Conservation (phyloP, 2,888 invertebrate species). For the Epicampocera succincta region DNA sequence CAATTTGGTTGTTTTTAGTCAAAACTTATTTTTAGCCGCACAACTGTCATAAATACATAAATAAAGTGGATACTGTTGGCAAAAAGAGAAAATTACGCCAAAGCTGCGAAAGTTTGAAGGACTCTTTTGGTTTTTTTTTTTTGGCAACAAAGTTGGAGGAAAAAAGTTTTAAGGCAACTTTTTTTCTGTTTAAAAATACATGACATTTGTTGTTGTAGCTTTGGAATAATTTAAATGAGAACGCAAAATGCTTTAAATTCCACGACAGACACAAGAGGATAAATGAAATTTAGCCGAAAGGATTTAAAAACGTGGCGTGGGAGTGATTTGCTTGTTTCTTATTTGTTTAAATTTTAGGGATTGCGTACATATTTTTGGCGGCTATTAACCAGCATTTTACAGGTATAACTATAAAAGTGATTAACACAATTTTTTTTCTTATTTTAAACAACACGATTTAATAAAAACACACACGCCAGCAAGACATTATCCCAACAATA, state of each 20-base stretch:
- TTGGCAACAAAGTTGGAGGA: slow-evolving; percentile 33
- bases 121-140: slow-evolving; percentile 15
- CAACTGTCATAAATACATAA: too few relatives aligned
- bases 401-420: too few relatives aligned
- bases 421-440: too few relatives aligned
- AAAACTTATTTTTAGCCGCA: slow-evolving; percentile 1
- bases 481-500: too few relatives aligned
- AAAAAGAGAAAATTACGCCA: neutral
- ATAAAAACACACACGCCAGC: too few relatives aligned
- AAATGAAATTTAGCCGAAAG: slow-evolving; percentile 10
- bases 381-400: too few relatives aligned
- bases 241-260: neutral
- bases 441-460: too few relatives aligned
- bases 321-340: too few relatives aligned
- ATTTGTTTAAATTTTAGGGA: too few relatives aligned
- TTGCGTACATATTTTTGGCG: too few relatives aligned
- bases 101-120: slow-evolving; percentile 29
- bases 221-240: slow-evolving; percentile 23
- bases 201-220: slow-evolving; percentile 29
- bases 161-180: slow-evolving; percentile 2
- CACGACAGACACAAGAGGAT: slow-evolving; percentile 3
- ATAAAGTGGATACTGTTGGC: too few relatives aligned
- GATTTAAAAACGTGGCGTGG: neutral
- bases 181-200: slow-evolving; percentile 7
- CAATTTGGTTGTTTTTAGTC: neutral